Evolutionary conservation across 2,797 vertebrate species (phyloP).

Genomic region (Poecilia gillii): DNA sequence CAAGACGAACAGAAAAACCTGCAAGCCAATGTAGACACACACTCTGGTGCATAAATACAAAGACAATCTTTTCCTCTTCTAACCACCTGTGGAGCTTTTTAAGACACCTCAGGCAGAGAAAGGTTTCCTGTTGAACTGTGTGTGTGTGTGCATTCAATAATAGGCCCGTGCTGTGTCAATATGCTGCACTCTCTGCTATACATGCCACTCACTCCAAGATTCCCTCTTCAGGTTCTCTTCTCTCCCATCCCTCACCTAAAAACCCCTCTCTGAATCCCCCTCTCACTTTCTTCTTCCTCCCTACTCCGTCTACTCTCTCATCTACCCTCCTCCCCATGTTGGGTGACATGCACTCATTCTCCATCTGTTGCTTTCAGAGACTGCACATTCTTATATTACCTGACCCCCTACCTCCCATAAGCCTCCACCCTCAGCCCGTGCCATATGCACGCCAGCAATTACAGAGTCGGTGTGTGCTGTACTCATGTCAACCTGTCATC

Average conservation of each 20-base stretch:
- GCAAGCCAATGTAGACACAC: background rate
- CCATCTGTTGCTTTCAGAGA: slow-evolving; percentile 39
- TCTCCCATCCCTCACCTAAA: background rate
- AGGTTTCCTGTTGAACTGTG: slow-evolving; percentile 41
- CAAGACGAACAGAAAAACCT: slow-evolving; percentile 44
- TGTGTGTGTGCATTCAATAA: slow-evolving; percentile 41
- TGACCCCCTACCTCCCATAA: slow-evolving; percentile 25
- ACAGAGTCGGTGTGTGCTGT: slow-evolving; percentile 59
- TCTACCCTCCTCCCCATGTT: slow-evolving; percentile 8
- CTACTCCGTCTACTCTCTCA: slow-evolving; percentile 4
- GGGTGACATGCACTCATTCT: slow-evolving; percentile 36
- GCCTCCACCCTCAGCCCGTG: slow-evolving; percentile 35
- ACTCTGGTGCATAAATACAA: slow-evolving; percentile 6
- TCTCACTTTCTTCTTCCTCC: slow-evolving; percentile 6
- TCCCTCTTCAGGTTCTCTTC: slow-evolving; percentile 18
- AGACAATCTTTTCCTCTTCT: slow-evolving; percentile 8
- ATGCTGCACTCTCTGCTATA: slow-evolving; percentile 51
- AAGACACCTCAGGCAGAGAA: slow-evolving; percentile 28
- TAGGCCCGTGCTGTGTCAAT: slow-evolving; percentile 58
- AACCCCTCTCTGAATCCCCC: slow-evolving; percentile 28
- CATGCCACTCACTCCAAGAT: slow-evolving; percentile 53
- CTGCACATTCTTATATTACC: slow-evolving; percentile 34
- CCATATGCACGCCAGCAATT: slow-evolving; percentile 66
- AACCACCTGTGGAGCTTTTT: slow-evolving; percentile 48
- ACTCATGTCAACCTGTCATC: slow-evolving; percentile 74